These are phyloP conservation scores for Tetragonisca angustula DNA, from an alignment of 2,888 invertebrate species.

Conservation along the genomic window DNA sequence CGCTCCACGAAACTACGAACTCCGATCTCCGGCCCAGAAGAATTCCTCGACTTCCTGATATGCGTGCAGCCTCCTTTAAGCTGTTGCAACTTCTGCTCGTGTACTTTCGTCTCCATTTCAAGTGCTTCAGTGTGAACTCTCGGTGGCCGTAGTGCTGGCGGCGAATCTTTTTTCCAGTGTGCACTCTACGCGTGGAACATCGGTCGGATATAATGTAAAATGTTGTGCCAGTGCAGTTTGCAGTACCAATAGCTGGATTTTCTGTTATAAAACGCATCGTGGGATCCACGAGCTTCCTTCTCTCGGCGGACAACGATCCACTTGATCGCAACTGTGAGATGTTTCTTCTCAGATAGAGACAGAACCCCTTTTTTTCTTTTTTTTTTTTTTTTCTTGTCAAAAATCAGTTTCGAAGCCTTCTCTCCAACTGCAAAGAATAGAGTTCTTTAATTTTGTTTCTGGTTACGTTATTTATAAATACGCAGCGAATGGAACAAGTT, in stretches of 20 bases:
- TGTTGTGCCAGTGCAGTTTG: constrained; percentile 32
- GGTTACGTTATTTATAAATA: not conserved
- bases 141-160: not conserved
- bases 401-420: not conserved
- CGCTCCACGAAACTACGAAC: constrained; percentile 37
- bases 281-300: not conserved
- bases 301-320: not conserved
- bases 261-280: constrained; percentile 22
- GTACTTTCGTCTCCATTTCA: constrained; percentile 3
- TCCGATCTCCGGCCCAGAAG: constrained; percentile 37
- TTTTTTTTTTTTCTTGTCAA: not conserved
- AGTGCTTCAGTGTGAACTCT: not conserved
- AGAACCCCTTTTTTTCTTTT: not conserved
- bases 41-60: constrained; percentile 35
- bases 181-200: constrained; percentile 12
- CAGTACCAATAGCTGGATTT: constrained; percentile 34
- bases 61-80: not conserved
- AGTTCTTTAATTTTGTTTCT: not conserved
- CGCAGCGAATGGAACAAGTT: not conserved
- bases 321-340: constrained; percentile 16
- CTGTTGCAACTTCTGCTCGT: constrained; percentile 8
- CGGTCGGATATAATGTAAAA: constrained; percentile 18
- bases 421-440: constrained; percentile 4
- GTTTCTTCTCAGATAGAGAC: not conserved
- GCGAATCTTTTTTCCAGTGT: constrained; percentile 13